Base-by-base conservation (phyloP, 2,888 invertebrate species). In the Lycocerus yunnanus region DNA sequence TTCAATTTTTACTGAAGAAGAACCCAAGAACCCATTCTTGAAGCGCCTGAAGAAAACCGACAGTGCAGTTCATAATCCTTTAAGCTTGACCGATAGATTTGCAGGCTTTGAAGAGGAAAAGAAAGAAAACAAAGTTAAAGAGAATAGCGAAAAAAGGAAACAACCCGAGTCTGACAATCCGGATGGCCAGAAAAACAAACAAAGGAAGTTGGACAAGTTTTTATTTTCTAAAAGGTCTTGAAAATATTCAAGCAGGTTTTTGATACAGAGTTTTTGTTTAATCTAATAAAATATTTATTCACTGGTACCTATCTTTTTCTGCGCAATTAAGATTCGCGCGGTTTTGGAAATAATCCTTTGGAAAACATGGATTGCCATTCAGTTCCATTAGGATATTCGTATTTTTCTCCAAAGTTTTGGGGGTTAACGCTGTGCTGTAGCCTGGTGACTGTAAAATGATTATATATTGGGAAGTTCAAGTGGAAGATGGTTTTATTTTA, bases 341-440 rank as follows among this genome's bases (percentile, higher is more conserved):
- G 90, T 70, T 85, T 84, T 0, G 89, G 87, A 85, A 92, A 92
- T 69, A 90, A 81, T 71, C 91, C 91, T 80, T 91, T 89, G 15
- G 88, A 85, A 83, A 92, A 90, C 90, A 93, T 90, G 58, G 89
- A 87, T 84, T 91, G 88, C 96, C 96, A 96, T 84, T 92, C 92
- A 27, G 86, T 89, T n/a, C 97, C 97, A 66, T 88, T 86, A 0
- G 97, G 97, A 86, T 94, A 97, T 72, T 90, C 89, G 84, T 91
- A 95, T 80, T 92, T 91, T 27, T 89, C 87, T 43, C 96, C 83
- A 0, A n/a, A n/a, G 94, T 91, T 66, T 91, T 90, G 1, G 90
- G 89, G 81, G 92, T 92, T 82, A 97, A 91, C 84, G 95, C 91
- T 0, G 95, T 93, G 81, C 94, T 95, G 88, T 97, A 97, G 1